These are phyloP conservation scores for Camponotus floridanus DNA, from an alignment of 1,140 invertebrate genomes.

Conservation along the genomic window DNA sequence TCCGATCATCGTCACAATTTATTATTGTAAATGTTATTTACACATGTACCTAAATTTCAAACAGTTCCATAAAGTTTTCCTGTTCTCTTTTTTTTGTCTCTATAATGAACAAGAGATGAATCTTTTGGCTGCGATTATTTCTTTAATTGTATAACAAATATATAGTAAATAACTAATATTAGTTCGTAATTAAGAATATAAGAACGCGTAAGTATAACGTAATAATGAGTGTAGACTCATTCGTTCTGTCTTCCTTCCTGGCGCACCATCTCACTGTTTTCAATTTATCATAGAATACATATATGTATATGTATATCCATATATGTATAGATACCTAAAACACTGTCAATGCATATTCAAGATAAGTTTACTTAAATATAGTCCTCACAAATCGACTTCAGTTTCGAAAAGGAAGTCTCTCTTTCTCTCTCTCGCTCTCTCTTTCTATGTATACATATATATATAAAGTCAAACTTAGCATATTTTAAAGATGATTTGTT, in stretches of 20 bases:
- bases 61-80: constrained; percentile 77
- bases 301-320: constrained; percentile 43
- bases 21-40: constrained; percentile 85
- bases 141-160: constrained; percentile 74
- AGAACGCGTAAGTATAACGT: constrained; percentile 75
- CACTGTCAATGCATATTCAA: constrained; percentile 60
- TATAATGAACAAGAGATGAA: constrained; percentile 74
- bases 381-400: constrained; percentile 69
- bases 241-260: constrained; percentile 60
- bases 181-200: constrained; percentile 79
- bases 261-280: constrained; percentile 53
- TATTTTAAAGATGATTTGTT: constrained; percentile 66
- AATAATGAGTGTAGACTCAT: constrained; percentile 73
- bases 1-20: constrained; percentile 79
- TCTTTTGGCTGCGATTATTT: constrained; percentile 73
- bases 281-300: constrained; percentile 55
- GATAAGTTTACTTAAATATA: constrained; percentile 70
- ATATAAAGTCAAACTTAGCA: constrained; percentile 74
- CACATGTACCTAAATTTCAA: constrained; percentile 82
- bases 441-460: constrained; percentile 64
- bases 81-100: constrained; percentile 68
- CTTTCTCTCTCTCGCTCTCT: constrained; percentile 32
- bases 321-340: constrained; percentile 68
- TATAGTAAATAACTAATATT: constrained; percentile 82
- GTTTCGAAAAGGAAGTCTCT: constrained; percentile 70